phyloP scores from a whole-genome alignment of 2,888 invertebrate genomes.

The Nomada ruficornis region DNA sequence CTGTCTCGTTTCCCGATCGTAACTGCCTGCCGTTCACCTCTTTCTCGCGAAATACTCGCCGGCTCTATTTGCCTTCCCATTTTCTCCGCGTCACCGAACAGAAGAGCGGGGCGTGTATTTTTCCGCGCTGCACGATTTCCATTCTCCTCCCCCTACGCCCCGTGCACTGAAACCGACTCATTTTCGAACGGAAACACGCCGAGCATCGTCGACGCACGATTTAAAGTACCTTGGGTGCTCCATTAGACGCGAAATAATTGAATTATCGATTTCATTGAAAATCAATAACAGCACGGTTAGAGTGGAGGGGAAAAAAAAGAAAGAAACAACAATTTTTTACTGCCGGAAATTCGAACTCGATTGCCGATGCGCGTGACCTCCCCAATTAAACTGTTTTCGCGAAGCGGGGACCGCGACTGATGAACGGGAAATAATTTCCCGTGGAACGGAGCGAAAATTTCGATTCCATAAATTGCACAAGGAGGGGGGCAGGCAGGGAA shows the following conservation, averaged over 20 bases:
- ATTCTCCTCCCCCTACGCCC: too few relatives aligned
- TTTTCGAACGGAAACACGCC: constrained; percentile 4
- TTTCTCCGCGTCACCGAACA: neutral
- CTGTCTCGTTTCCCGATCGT: constrained; percentile 62
- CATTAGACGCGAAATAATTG: too few relatives aligned
- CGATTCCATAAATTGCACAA: constrained; percentile 36
- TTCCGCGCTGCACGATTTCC: neutral
- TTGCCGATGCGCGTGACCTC: neutral
- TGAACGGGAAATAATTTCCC: constrained; percentile 36
- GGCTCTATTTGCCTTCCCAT: constrained; percentile 26
- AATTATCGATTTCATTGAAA: too few relatives aligned
- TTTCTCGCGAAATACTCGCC: constrained; percentile 42
- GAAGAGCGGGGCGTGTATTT: constrained; percentile 11
- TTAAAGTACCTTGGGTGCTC: too few relatives aligned
- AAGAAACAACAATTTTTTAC: too few relatives aligned
- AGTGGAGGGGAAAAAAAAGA: neutral
- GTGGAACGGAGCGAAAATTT: constrained; percentile 32
- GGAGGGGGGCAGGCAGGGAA: neutral
- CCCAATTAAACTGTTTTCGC: constrained; percentile 19
- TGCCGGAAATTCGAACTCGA: neutral
- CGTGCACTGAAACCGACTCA: neutral
- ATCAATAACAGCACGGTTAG: neutral
- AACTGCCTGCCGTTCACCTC: constrained; percentile 45
- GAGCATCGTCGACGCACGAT: neutral
- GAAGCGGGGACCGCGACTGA: neutral